Conservation (phyloP, 2,113 vertebrate genomes). For the Trochalopteron elliotii region DNA sequence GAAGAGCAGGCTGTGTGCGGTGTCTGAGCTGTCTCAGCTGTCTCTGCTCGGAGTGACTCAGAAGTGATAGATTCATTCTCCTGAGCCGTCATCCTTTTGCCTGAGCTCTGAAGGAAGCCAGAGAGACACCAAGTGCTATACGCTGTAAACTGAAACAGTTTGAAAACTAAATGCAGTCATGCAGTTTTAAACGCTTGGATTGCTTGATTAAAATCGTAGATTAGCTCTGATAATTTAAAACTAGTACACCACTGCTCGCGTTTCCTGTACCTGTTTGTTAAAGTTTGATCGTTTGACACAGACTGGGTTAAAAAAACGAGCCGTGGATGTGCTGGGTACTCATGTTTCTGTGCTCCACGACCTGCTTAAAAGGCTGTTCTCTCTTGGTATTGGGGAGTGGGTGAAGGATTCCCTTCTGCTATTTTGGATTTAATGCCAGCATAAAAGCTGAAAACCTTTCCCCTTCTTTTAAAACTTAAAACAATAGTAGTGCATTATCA, state of each 20-base stretch:
- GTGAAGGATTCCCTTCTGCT: neutral
- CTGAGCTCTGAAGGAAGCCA: neutral
- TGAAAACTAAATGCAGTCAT: neutral
- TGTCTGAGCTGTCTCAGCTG: neutral
- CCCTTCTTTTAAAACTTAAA: neutral
- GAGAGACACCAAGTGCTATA: neutral
- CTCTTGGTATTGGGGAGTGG: neutral
- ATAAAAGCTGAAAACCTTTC: neutral
- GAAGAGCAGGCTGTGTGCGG: neutral
- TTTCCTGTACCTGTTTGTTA: neutral
- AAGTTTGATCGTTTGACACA: neutral
- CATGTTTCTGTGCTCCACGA: neutral
- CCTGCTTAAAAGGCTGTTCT: neutral
- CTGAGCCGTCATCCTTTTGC: neutral
- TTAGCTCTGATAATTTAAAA: neutral
- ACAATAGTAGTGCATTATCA: neutral
- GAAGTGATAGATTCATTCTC: neutral
- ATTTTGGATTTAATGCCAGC: neutral
- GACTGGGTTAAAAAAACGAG: neutral
- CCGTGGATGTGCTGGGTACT: neutral
- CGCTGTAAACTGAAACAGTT: neutral
- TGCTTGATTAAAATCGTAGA: neutral
- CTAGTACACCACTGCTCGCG: neutral
- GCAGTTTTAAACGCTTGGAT: neutral
- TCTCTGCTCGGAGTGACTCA: neutral